A percentile compares a stretch with the other conserved stretches of the same genome.
Evolutionary conservation across 2,797 vertebrate genomes (phyloP).

Genomic region (Acestrorhynchus altus): DNA sequence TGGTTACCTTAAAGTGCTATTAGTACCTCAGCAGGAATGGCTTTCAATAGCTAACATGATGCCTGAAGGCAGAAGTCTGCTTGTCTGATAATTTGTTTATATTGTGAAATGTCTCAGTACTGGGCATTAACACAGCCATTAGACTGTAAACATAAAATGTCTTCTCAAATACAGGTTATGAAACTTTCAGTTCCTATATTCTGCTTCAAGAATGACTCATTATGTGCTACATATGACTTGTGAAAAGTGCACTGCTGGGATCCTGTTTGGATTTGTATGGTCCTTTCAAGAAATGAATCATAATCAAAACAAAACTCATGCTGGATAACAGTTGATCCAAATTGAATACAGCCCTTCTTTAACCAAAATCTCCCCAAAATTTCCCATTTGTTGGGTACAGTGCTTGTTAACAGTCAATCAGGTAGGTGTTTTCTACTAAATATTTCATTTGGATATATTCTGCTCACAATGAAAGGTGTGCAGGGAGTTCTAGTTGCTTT

Average conservation of each 20-base stretch:
- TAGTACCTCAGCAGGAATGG: not conserved
- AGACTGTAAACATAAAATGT: conserved; percentile 16
- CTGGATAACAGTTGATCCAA: not conserved
- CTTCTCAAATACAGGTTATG: conserved; percentile 24
- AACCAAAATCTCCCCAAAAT: not conserved
- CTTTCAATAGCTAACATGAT: not conserved
- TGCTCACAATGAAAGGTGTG: not conserved
- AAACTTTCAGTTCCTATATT: conserved; percentile 39
- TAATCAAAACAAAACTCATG: conserved; percentile 24
- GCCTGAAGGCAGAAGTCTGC: not conserved
- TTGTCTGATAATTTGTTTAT: not conserved
- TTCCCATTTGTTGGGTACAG: not conserved
- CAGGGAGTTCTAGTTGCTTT: not conserved
- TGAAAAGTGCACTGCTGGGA: not conserved
- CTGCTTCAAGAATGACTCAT: conserved; percentile 18
- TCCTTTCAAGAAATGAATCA: conserved; percentile 12
- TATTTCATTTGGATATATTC: conserved; percentile 7
- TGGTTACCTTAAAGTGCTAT: not conserved
- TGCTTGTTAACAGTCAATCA: not conserved
- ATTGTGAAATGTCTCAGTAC: conserved; percentile 8
- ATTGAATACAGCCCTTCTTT: not conserved
- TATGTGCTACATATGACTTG: not conserved
- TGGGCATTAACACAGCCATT: conserved; percentile 13
- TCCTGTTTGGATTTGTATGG: conserved; percentile 18
- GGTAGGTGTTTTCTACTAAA: not conserved